These are phyloP conservation scores for Lerema accius DNA, from an alignment of 1,140 invertebrate species.

Conservation along the genomic window DNA sequence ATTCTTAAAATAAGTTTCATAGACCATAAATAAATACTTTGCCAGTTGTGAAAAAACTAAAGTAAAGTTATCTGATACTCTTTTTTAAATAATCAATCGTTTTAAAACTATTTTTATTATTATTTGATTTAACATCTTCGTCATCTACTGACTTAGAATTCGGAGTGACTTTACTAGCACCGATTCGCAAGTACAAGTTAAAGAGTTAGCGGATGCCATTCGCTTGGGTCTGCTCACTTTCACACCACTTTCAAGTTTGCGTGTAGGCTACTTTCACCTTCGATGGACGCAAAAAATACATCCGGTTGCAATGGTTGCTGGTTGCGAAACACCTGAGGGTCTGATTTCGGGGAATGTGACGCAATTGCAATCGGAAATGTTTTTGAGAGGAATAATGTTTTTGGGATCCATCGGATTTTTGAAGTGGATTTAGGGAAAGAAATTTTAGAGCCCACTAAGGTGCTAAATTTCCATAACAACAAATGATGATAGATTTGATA, in stretches of 20 bases:
- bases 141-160: neutral
- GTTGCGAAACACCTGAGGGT: slow-evolving; percentile 46
- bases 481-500: too few relatives aligned
- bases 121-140: too few relatives aligned
- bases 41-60: too few relatives aligned
- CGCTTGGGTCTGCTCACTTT: slow-evolving; percentile 45
- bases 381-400: neutral
- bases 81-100: too few relatives aligned
- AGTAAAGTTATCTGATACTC: too few relatives aligned
- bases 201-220: slow-evolving; percentile 6
- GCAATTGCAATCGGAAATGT: slow-evolving; percentile 33
- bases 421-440: too few relatives aligned
- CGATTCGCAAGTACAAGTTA: slow-evolving; percentile 9
- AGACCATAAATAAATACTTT: too few relatives aligned
- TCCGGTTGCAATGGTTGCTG: slow-evolving; percentile 37
- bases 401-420: neutral
- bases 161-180: neutral
- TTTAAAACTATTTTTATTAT: too few relatives aligned
- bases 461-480: too few relatives aligned
- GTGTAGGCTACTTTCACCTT: slow-evolving; percentile 50
- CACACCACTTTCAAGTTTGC: slow-evolving; percentile 46
- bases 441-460: too few relatives aligned
- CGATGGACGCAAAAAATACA: slow-evolving; percentile 41
- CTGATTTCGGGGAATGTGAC: slow-evolving; percentile 38
- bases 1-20: too few relatives aligned